phyloP scores from a whole-genome alignment of 2,888 invertebrate genomes.

The Lithophane semibrunnea region DNA sequence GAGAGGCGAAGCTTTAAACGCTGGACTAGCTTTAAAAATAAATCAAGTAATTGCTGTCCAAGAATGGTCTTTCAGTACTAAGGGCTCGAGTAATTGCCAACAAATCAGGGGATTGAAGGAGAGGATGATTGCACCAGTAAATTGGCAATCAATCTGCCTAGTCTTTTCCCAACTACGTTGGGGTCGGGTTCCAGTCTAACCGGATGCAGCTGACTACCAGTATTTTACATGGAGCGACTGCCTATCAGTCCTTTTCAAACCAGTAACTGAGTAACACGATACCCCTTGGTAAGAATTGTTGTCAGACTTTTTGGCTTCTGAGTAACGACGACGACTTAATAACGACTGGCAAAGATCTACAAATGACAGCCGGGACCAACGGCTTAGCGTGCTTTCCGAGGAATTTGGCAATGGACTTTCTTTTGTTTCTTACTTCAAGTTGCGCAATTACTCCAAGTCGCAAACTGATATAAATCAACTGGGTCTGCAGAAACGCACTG shows the following conservation, averaged over 20 bases:
- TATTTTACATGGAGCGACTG: neutral
- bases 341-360: neutral
- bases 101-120: neutral
- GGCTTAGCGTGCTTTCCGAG: neutral
- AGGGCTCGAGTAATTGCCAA: neutral
- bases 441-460: neutral
- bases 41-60: constrained; percentile 22
- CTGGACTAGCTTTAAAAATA: constrained; percentile 11
- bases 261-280: too few relatives aligned
- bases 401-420: neutral
- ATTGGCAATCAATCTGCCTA: neutral
- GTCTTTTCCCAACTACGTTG: neutral
- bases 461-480: constrained; percentile 12
- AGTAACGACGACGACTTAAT: too few relatives aligned
- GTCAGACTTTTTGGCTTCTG: neutral
- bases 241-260: neutral
- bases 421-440: neutral
- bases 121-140: constrained; percentile 12
- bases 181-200: neutral
- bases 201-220: neutral
- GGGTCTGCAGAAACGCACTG: neutral
- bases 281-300: neutral
- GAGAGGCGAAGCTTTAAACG: too few relatives aligned
- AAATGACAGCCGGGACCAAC: neutral
- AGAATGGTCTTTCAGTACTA: constrained; percentile 11